Conservation (phyloP, 2,888 invertebrate genomes). For the Drosophila borealis region DNA sequence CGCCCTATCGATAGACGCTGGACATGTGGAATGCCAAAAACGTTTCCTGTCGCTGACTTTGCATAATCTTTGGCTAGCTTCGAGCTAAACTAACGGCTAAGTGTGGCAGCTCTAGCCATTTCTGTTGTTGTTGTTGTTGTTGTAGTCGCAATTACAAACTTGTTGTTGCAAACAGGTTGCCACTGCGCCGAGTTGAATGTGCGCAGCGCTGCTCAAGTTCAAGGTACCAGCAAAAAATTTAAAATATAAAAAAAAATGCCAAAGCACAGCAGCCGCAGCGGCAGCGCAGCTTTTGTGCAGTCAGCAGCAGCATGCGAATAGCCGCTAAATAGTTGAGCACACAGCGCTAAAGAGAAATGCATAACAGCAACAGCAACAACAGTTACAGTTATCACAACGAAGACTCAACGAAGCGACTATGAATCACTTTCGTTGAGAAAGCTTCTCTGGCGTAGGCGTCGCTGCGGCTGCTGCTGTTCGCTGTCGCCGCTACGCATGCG, state of each 20-base stretch:
- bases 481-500: conserved; percentile 30
- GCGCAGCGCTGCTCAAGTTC: conserved; percentile 69
- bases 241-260: conserved; percentile 15
- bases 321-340: conserved; percentile 56
- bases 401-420: conserved; percentile 47
- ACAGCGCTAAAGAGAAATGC: conserved; percentile 73
- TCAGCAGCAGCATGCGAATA: conserved; percentile 38
- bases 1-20: conserved; percentile 34
- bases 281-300: conserved; percentile 12
- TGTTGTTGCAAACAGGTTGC: conserved; percentile 74
- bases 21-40: conserved; percentile 26
- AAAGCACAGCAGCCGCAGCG: conserved; percentile 15
- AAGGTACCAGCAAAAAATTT: conserved; percentile 62
- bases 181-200: conserved; percentile 62
- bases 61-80: conserved; percentile 64
- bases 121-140: conserved; percentile 22
- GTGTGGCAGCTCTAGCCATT: conserved; percentile 15
- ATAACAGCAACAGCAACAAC: conserved; percentile 39
- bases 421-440: conserved; percentile 80
- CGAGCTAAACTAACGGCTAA: conserved; percentile 34
- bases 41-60: conserved; percentile 68
- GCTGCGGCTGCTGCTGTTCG: background rate
- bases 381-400: conserved; percentile 20
- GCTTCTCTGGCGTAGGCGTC: conserved; percentile 70
- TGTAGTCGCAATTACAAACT: conserved; percentile 67